A percentile compares a stretch with the other conserved stretches of the same genome.
phyloP scores from a whole-genome alignment of 2,888 invertebrate species.

The Ecliptopera silaceata region DNA sequence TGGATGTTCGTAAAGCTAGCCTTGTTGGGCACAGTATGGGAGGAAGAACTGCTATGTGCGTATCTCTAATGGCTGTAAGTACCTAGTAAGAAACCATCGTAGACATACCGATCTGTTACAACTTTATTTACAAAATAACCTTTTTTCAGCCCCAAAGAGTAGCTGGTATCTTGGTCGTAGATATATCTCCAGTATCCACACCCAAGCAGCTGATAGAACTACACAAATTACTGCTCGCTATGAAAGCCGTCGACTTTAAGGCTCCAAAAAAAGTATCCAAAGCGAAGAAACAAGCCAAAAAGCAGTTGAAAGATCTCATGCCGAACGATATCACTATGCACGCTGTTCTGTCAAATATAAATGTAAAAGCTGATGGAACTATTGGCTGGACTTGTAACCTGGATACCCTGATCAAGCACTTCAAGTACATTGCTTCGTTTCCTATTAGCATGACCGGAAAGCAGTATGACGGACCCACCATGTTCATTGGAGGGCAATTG shows the following conservation, averaged over 20 bases:
- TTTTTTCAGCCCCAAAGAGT: constrained; percentile 79
- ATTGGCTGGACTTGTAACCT: constrained; percentile 91
- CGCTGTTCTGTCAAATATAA: constrained; percentile 75
- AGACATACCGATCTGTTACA: too few relatives aligned
- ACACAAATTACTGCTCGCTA: constrained; percentile 81
- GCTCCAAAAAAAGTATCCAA: constrained; percentile 43
- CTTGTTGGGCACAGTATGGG: constrained; percentile 97
- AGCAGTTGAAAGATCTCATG: constrained; percentile 47
- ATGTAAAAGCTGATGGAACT: constrained; percentile 61
- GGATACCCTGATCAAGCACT: constrained; percentile 85
- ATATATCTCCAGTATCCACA: constrained; percentile 85
- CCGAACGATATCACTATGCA: constrained; percentile 84
- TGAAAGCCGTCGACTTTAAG: constrained; percentile 57
- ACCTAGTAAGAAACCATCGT: background rate
- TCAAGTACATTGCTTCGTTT: constrained; percentile 84
- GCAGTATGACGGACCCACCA: constrained; percentile 85
- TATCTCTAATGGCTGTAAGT: constrained; percentile 87
- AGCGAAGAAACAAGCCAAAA: constrained; percentile 51
- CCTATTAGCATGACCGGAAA: constrained; percentile 68
- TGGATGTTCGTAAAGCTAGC: constrained; percentile 83
- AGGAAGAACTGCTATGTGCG: constrained; percentile 92
- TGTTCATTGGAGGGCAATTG: constrained; percentile 92
- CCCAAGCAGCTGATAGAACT: constrained; percentile 74
- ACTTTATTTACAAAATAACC: background rate
- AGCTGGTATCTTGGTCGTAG: constrained; percentile 85